Evolutionary conservation across 1,140 invertebrate species (phyloP).

Genomic region (Musca vetustissima): DNA sequence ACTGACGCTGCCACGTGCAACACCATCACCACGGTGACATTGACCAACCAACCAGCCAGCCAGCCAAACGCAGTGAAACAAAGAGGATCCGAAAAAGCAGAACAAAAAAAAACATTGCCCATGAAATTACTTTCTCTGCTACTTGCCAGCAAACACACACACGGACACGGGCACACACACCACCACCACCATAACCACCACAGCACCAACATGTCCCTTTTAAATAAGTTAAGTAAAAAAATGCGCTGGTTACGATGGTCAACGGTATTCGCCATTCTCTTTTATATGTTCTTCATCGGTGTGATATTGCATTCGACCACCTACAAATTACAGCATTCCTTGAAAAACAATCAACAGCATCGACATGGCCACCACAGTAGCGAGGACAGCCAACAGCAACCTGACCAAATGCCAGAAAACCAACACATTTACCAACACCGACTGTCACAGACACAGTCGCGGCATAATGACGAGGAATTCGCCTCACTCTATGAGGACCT

Average conservation of each 20-base stretch:
- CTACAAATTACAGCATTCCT: constrained; percentile 45
- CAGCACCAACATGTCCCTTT: constrained; percentile 30
- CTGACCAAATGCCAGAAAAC: background rate
- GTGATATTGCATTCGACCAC: constrained; percentile 53
- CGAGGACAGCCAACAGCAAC: background rate
- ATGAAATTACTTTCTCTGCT: too few species aligned
- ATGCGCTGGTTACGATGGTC: constrained; percentile 54
- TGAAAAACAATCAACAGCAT: constrained; percentile 3
- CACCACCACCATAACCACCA: background rate
- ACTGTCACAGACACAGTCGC: background rate
- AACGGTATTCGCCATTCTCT: constrained; percentile 53
- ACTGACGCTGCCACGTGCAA: too few species aligned
- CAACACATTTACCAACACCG: background rate
- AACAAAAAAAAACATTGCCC: too few species aligned
- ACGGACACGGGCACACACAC: background rate
- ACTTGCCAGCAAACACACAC: background rate
- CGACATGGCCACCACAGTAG: too few species aligned
- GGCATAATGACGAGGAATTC: too few species aligned
- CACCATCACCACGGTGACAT: too few species aligned
- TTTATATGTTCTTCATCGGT: constrained; percentile 56
- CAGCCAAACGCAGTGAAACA: too few species aligned
- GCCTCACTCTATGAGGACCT: too few species aligned
- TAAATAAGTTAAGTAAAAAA: constrained; percentile 55
- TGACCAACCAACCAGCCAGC: too few species aligned
- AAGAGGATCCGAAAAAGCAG: too few species aligned